Evolutionary conservation across 2,888 invertebrate genomes (phyloP), one percentile per base, ranked within the genome.

Genomic region (Limnephilus auricula): DNA sequence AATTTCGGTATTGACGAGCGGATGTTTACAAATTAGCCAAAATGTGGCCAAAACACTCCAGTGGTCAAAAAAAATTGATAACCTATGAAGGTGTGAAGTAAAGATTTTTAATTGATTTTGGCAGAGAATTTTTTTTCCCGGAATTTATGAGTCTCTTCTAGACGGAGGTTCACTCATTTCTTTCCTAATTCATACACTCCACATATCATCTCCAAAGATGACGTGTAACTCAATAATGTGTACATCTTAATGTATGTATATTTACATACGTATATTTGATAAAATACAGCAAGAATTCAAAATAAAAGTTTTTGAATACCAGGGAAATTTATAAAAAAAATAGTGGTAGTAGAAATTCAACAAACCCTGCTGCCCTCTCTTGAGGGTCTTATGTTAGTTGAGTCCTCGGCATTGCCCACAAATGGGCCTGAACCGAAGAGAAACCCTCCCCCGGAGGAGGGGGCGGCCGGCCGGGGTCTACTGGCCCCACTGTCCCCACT

Each of bases 371-470:
- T 93, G 95, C 79, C 79, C 13, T 87, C 78, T 78, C 87, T 37
- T 9, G 88, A 82, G n/a, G 82, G 87, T 30, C 96, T 95, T 95
- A 96, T 96, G 95, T 95, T 95, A 94, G 95, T 90, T 95, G 80
- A 94, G 90, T 95, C 95, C 90, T 95, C 95, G 92, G 96, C 95
- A 93, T 96, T 96, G 92, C 96, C 96, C 92, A 95, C 95, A 94
- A 96, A 96, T 30, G 96, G 96, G 50, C 96, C 96, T 32, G 96
- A 96, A 94, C 96, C 96, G 93, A 95, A 95, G 95, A 95, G 96
- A 93, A 95, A 95, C 94, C 91, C 92, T 80, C 92, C 93, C 78
- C 92, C 92, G 6, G 92, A 88, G 31, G 87, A 78, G 18, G 92
- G 84, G 34, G 94, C 93, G 2, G 94, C 90, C 12, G 30, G 79